These are phyloP conservation scores for Cuculus canorus DNA, from an alignment of 2,797 vertebrate species.

Conservation along the genomic window DNA sequence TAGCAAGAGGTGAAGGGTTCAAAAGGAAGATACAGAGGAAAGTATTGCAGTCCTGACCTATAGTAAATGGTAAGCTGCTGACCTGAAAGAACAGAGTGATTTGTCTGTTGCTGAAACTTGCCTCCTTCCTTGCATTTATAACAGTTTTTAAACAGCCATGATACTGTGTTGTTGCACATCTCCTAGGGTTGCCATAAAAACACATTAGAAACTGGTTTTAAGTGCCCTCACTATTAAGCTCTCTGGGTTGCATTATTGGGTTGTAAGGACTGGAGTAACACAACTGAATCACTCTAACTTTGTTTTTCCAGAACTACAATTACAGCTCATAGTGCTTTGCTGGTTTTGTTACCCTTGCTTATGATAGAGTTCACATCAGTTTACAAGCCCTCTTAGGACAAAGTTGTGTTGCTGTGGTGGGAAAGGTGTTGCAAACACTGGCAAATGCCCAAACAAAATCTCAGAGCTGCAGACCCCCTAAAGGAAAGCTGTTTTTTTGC, in stretches of 20 bases:
- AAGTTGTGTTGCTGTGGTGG: neutral
- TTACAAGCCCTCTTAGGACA: neutral
- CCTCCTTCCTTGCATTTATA: neutral
- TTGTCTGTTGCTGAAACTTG: neutral
- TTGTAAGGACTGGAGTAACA: neutral
- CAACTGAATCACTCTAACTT: neutral
- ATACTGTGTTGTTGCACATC: neutral
- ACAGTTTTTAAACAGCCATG: neutral
- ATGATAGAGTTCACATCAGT: neutral
- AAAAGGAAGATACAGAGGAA: neutral
- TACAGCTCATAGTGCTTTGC: neutral
- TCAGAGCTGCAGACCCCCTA: neutral
- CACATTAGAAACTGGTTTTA: neutral
- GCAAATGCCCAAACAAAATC: neutral
- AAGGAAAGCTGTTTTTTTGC: neutral
- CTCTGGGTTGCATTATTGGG: neutral
- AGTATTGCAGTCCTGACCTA: neutral
- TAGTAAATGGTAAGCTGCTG: neutral
- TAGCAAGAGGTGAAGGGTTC: neutral
- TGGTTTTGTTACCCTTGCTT: neutral
- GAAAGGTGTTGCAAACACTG: neutral
- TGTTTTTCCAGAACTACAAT: neutral
- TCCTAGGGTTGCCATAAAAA: neutral
- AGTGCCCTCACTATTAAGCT: neutral
- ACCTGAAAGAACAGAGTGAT: neutral